These are phyloP conservation scores for Drosophila teissieri DNA, from an alignment of 1,140 invertebrate species.

Conservation along the genomic window DNA sequence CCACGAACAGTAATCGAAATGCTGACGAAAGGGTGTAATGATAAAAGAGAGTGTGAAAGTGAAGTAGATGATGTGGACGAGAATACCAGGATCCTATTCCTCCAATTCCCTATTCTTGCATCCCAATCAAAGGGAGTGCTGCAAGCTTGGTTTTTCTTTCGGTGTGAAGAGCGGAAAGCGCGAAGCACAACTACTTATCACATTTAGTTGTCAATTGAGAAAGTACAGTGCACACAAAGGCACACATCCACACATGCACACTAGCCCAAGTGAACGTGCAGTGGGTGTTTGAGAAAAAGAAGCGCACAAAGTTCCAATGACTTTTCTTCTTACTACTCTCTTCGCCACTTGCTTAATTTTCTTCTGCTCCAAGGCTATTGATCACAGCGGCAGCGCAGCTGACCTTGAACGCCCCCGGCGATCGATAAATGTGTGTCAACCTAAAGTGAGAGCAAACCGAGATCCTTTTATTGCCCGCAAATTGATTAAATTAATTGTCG, in stretches of 20 bases:
- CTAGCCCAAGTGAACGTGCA: not conserved
- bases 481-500: conserved; percentile 65
- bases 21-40: not conserved
- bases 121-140: too few species aligned
- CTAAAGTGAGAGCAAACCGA: not conserved
- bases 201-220: conserved; percentile 59
- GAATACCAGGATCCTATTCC: not conserved
- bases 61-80: not conserved
- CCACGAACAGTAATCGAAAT: conserved; percentile 13
- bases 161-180: not conserved
- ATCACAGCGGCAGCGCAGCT: conserved; percentile 12
- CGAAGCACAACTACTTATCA: conserved; percentile 27
- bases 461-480: conserved; percentile 66
- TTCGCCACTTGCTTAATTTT: not conserved
- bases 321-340: conserved; percentile 9
- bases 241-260: not conserved
- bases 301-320: conserved; percentile 35
- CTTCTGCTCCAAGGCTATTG: conserved; percentile 22
- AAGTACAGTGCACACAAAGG: conserved; percentile 43
- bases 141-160: not conserved
- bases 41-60: not conserved
- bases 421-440: conserved; percentile 41
- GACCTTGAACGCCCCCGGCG: conserved; percentile 43
- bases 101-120: too few species aligned
- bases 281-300: conserved; percentile 13